Evolutionary conservation across 2,888 invertebrate genomes (phyloP).

Genomic region (Ectropis crepuscularia): DNA sequence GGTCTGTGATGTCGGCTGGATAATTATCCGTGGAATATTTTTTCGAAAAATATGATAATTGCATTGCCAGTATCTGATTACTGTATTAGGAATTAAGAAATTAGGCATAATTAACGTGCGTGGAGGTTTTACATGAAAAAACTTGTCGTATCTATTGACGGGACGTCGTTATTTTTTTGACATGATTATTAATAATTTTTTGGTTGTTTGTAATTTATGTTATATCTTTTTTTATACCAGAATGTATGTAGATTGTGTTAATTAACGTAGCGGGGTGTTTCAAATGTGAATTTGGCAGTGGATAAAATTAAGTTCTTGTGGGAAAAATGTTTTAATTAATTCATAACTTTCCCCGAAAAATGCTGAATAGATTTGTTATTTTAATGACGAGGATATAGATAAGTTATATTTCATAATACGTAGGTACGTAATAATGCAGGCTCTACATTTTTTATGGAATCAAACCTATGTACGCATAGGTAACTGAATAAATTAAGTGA

Average conservation of each 20-base stretch:
- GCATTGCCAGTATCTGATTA: slow-evolving; percentile 40
- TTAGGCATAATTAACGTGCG: slow-evolving; percentile 24
- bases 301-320: slow-evolving; percentile 5
- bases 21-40: slow-evolving; percentile 45
- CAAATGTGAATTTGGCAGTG: not conserved
- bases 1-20: slow-evolving; percentile 36
- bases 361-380: no score
- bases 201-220: slow-evolving; percentile 22
- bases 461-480: no score
- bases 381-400: no score
- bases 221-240: slow-evolving; percentile 15
- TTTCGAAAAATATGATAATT: slow-evolving; percentile 39
- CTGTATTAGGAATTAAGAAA: slow-evolving; percentile 36
- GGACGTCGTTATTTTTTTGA: slow-evolving; percentile 26
- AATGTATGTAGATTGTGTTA: slow-evolving; percentile 1
- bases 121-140: slow-evolving; percentile 19
- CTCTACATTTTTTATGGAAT: no score
- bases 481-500: no score
- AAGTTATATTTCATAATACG: no score
- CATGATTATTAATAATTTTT: slow-evolving; percentile 14
- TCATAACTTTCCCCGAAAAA: no score
- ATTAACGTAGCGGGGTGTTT: slow-evolving; percentile 15
- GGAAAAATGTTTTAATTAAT: not conserved
- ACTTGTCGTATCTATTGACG: slow-evolving; percentile 14
- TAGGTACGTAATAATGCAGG: no score